These are phyloP conservation scores for Scotopteryx bipunctaria DNA, from an alignment of 2,888 invertebrate species.

Conservation along the genomic window DNA sequence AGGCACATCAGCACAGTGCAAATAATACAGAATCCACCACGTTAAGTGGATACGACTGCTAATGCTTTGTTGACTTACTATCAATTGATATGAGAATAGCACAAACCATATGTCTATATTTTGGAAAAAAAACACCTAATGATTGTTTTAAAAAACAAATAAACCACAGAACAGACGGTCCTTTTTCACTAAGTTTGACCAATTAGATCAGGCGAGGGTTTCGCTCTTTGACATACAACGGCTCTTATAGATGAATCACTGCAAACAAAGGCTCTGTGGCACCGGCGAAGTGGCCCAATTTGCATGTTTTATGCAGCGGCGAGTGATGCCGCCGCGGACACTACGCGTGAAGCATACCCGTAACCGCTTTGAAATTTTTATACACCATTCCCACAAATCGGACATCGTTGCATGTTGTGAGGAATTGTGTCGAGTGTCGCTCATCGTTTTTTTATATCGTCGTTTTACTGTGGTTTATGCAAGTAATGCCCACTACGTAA, in stretches of 20 bases:
- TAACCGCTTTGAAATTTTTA: conserved; percentile 75
- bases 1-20: conserved; percentile 47
- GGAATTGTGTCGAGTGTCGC: conserved; percentile 54
- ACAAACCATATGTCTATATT: too few relatives aligned
- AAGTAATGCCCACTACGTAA: neutral
- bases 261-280: conserved; percentile 46
- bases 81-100: neutral
- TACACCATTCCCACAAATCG: conserved; percentile 78
- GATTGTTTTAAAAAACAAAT: too few relatives aligned
- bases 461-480: conserved; percentile 26
- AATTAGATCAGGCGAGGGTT: neutral
- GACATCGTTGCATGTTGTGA: conserved; percentile 69
- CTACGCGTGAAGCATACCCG: conserved; percentile 53
- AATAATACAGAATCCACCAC: conserved; percentile 2
- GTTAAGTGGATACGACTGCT: neutral
- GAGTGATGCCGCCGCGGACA: conserved; percentile 70
- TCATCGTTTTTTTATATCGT: conserved; percentile 43
- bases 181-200: neutral
- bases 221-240: conserved; percentile 28
- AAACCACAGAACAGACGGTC: too few relatives aligned
- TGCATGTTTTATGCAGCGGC: conserved; percentile 79
- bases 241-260: conserved; percentile 24
- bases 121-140: too few relatives aligned
- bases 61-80: neutral
- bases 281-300: conserved; percentile 76